phyloP scores from a whole-genome alignment of 2,888 invertebrate species.

The Netelia virgata region DNA sequence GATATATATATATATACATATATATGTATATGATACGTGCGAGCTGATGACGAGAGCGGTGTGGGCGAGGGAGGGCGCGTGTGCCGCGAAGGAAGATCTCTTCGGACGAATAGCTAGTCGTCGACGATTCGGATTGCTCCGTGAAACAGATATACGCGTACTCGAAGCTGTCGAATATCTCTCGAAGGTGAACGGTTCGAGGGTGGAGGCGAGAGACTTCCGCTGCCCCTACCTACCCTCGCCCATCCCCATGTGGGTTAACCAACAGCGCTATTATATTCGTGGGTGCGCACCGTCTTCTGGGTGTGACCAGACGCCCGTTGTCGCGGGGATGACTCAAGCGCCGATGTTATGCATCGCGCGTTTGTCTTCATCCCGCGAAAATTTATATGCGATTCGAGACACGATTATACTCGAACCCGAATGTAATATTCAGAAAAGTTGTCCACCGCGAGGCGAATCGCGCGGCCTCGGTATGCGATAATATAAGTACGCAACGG shows the following conservation, averaged over 20 bases:
- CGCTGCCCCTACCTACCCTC: conserved; percentile 49
- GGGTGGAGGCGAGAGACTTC: conserved; percentile 70
- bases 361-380: conserved; percentile 26
- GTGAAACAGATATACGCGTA: conserved; percentile 7
- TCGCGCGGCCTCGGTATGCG: too few species aligned
- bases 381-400: conserved; percentile 1
- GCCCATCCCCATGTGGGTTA: not conserved
- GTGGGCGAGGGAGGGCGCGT: conserved; percentile 58
- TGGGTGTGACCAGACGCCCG: conserved; percentile 80
- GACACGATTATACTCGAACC: not conserved
- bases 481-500: too few species aligned
- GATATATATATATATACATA: conserved; percentile 57
- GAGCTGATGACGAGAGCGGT: conserved; percentile 65
- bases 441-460: not conserved
- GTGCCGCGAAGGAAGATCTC: conserved; percentile 52
- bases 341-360: conserved; percentile 52
- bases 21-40: conserved; percentile 42
- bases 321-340: conserved; percentile 73
- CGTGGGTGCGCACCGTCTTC: conserved; percentile 72
- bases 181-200: conserved; percentile 32
- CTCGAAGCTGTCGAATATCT: conserved; percentile 66
- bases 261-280: conserved; percentile 76
- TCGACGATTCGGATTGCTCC: conserved; percentile 48
- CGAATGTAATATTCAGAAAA: conserved; percentile 3
- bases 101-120: conserved; percentile 51